Evolutionary conservation across 2,113 vertebrate species (phyloP).

Genomic region (Recurvirostra avosetta): DNA sequence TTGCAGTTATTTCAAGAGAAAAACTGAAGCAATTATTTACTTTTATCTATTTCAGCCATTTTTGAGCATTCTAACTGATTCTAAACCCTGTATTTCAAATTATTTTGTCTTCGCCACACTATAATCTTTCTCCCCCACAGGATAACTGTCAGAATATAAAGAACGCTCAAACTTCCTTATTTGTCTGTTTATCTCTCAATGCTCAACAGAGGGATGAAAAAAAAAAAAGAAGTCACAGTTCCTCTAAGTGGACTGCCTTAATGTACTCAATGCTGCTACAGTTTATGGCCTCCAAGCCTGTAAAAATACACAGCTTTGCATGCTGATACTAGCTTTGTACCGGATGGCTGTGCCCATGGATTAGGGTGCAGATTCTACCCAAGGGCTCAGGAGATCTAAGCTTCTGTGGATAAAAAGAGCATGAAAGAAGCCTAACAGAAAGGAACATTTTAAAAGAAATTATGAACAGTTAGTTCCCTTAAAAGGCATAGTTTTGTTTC

Average conservation of each 20-base stretch:
- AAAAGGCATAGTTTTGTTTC: background rate
- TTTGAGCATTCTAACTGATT: background rate
- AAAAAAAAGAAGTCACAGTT: background rate
- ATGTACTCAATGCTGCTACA: background rate
- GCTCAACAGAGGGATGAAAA: background rate
- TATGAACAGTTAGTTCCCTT: background rate
- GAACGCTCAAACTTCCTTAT: constrained; percentile 44
- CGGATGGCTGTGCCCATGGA: background rate
- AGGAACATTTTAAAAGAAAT: background rate
- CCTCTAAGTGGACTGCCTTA: background rate
- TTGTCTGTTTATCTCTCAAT: background rate
- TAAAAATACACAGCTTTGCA: background rate
- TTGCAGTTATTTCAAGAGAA: background rate
- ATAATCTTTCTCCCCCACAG: background rate
- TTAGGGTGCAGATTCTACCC: background rate
- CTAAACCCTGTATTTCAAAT: background rate
- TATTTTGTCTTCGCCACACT: background rate
- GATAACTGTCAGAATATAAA: background rate
- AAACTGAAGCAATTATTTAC: background rate
- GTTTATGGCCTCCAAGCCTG: background rate
- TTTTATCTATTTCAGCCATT: background rate
- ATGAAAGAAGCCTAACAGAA: background rate
- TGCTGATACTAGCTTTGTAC: background rate
- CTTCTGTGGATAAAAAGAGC: background rate
- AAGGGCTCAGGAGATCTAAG: background rate